Conservation (phyloP, 2,797 vertebrate genomes). For the Gallinago stenura region DNA sequence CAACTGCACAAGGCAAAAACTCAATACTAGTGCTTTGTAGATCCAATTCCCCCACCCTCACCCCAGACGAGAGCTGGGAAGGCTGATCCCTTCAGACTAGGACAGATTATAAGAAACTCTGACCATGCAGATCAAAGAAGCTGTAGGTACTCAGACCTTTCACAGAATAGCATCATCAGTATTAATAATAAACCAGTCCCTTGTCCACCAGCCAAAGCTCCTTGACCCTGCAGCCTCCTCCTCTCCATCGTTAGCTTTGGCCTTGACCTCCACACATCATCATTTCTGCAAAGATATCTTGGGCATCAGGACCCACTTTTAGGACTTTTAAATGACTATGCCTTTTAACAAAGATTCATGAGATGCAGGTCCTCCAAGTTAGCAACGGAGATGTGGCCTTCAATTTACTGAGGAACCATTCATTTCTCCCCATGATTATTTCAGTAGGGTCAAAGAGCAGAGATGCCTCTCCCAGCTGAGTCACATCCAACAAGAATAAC, state of each 20-base stretch:
- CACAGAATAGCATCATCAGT: neutral
- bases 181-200: neutral
- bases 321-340: neutral
- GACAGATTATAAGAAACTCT: neutral
- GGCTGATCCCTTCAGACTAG: neutral
- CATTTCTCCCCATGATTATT: neutral
- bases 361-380: neutral
- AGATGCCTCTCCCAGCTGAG: neutral
- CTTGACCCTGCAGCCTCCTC: neutral
- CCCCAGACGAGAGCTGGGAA: neutral
- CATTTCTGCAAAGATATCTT: neutral
- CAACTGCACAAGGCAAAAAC: neutral
- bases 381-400: neutral
- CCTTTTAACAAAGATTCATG: neutral
- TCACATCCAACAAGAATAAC: neutral
- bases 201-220: neutral
- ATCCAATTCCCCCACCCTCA: neutral
- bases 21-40: rapidly evolving
- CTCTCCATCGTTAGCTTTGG: neutral
- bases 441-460: neutral
- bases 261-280: neutral
- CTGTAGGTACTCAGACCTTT: neutral
- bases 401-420: neutral
- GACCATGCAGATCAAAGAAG: neutral
- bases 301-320: neutral